A percentile compares a stretch with the other conserved stretches of the same genome.
phyloP scores from a whole-genome alignment of 2,888 invertebrate genomes.

The Cheilosia vernalis region DNA sequence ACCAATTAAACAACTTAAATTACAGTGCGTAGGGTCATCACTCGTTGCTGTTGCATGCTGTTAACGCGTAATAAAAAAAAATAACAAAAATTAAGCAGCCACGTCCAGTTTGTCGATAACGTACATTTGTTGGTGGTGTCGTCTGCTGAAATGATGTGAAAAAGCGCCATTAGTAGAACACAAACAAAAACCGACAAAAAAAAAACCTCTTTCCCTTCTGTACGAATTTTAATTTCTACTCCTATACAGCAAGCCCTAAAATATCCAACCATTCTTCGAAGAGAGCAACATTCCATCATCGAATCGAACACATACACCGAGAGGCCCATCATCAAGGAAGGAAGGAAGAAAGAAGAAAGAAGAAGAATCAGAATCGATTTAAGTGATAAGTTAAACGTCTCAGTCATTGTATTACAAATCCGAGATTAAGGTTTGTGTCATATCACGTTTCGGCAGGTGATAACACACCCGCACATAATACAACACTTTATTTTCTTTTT shows the following conservation, averaged over 20 bases:
- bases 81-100: too few relatives aligned
- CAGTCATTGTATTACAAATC: conserved; percentile 32
- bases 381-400: conserved; percentile 53
- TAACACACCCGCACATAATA: conserved; percentile 52
- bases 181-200: too few relatives aligned
- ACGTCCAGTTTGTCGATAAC: too few relatives aligned
- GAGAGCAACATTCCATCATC: conserved; percentile 41
- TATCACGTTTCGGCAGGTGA: conserved; percentile 61
- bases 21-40: too few relatives aligned
- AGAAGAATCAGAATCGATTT: conserved; percentile 3
- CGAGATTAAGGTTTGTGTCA: conserved; percentile 60
- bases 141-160: too few relatives aligned
- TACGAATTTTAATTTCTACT: not conserved
- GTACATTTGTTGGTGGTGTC: too few relatives aligned
- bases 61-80: too few relatives aligned
- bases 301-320: not conserved
- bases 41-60: too few relatives aligned
- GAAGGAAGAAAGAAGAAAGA: not conserved
- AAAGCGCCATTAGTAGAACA: too few relatives aligned
- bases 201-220: too few relatives aligned
- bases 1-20: too few relatives aligned
- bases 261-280: not conserved
- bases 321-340: not conserved
- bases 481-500: conserved; percentile 52
- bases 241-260: not conserved